Evolutionary conservation across 2,113 vertebrate species (phyloP), one percentile per base, ranked within the genome.

Genomic region (Reinhardtius hippoglossoides): DNA sequence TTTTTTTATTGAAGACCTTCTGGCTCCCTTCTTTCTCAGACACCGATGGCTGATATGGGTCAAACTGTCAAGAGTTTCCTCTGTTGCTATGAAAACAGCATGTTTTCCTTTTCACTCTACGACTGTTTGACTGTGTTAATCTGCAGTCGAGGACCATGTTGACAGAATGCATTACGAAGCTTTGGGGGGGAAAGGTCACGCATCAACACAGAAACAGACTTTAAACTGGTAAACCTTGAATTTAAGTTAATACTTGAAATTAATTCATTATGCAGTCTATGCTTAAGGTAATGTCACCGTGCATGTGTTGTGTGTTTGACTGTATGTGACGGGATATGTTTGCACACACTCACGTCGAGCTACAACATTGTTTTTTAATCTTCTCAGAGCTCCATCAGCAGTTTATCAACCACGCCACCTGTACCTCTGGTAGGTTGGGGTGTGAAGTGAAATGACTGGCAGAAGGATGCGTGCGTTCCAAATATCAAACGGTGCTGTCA

Each of bases 401-500:
- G 76, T 91, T 91, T 88, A 91, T 92, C 88, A 91, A 74, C 61
- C 64, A 57, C 10, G n/a, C 59, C 83, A 86, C 81, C 81, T 89
- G 84, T 86, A 76, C 74, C 52, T 57, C 18, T 24, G 56, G 52
- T 23, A 59, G 67, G 46, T 46, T 60, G 40, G 55, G 65, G 69
- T 52, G 31, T 56, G 42, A 31, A 60, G 52, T 26, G 48, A 83
- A 85, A 78, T 90, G 87, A 91, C 74, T 80, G 76, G 81, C 88
- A 84, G 77, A 66, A 67, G 81, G 76, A 71, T 52, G 84, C 83
- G 87, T 83, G 77, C 75, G 79, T 91, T 92, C 87, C 85, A 91
- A 83, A 91, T 87, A 91, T 90, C 92, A 91, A 88, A 88, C 81
- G 85, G 31, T 31, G 40, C 87, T 76, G 79, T 88, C 84, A 88